A percentile compares a stretch with the other conserved stretches of the same genome.
phyloP scores from a whole-genome alignment of 2,797 vertebrate species.

The Hephaestus fuliginosus region DNA sequence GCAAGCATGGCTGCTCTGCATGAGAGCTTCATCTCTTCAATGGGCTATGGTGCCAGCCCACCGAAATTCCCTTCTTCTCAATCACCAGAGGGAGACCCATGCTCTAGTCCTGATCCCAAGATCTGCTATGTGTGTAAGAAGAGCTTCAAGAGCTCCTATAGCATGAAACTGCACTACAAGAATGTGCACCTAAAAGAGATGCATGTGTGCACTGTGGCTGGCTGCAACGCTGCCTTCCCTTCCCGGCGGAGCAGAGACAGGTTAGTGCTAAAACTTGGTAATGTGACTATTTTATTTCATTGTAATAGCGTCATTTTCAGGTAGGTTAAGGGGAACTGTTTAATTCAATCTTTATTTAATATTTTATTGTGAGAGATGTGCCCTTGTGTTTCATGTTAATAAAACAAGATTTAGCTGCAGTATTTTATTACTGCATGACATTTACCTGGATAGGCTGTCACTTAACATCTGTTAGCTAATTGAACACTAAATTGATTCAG shows the following conservation, averaged over 20 bases:
- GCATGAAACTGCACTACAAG: slow-evolving; percentile 99
- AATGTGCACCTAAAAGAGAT: slow-evolving; percentile 99
- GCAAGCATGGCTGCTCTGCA: slow-evolving; percentile 98
- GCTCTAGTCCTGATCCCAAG: slow-evolving; percentile 97
- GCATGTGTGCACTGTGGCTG: slow-evolving; percentile 99
- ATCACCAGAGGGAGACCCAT: slow-evolving; percentile 95
- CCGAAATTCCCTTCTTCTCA: slow-evolving; percentile 92
- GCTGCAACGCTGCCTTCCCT: slow-evolving; percentile 98
- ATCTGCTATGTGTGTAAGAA: slow-evolving; percentile 99
- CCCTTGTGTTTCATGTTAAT: slow-evolving; percentile 24
- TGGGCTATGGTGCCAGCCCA: slow-evolving; percentile 95
- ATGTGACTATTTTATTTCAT: slow-evolving; percentile 26
- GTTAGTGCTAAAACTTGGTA: slow-evolving; percentile 85
- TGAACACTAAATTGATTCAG: slow-evolving; percentile 59
- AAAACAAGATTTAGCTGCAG: slow-evolving; percentile 28
- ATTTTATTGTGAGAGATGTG: slow-evolving; percentile 1
- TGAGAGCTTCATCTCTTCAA: slow-evolving; percentile 95
- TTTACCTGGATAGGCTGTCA: slow-evolving; percentile 56
- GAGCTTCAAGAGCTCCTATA: slow-evolving; percentile 99
- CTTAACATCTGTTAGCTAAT: slow-evolving; percentile 73
- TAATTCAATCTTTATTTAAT: slow-evolving; percentile 1
- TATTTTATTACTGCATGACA: slow-evolving; percentile 40
- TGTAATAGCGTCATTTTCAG: slow-evolving; percentile 45
- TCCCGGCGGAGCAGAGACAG: slow-evolving; percentile 99
- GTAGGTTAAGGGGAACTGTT: slow-evolving; percentile 63